phyloP scores from a whole-genome alignment of 1,140 invertebrate species.

The Eumeta japonica region DNA sequence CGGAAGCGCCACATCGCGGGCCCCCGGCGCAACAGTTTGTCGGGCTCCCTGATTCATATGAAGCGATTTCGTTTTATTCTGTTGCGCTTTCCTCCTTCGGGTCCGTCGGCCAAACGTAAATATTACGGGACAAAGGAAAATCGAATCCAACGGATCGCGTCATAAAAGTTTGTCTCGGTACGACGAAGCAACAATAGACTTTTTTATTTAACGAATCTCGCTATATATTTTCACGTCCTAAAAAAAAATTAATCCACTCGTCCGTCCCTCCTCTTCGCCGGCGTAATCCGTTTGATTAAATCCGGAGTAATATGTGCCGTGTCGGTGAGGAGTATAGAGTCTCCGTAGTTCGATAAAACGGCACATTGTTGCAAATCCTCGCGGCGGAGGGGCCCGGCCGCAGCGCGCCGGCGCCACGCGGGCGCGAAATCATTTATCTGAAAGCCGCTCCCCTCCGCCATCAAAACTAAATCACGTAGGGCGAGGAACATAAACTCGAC shows the following conservation, averaged over 20 bases:
- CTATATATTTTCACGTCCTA: conserved; percentile 5
- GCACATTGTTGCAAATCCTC: conserved; percentile 39
- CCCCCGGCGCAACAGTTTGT: too few species aligned
- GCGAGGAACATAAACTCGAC: conserved; percentile 46
- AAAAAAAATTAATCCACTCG: conserved; percentile 40
- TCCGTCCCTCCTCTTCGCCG: conserved; percentile 19
- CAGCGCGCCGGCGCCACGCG: conserved; percentile 14
- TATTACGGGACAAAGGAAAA: too few species aligned
- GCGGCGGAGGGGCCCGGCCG: conserved; percentile 24
- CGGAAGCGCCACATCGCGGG: too few species aligned
- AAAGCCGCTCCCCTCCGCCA: conserved; percentile 46
- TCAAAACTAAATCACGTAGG: conserved; percentile 54
- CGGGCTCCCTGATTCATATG: too few species aligned
- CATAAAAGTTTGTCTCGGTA: too few species aligned
- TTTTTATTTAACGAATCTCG: background rate
- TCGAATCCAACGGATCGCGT: too few species aligned
- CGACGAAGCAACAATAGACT: background rate
- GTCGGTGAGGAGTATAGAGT: too few species aligned
- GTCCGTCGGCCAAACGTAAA: too few species aligned
- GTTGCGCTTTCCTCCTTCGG: too few species aligned
- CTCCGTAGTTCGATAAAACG: conserved; percentile 22
- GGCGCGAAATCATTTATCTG: conserved; percentile 44
- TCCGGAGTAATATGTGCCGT: too few species aligned
- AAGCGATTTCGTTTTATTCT: too few species aligned
- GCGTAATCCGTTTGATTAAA: conserved; percentile 38